Base-by-base conservation (phyloP, 2,888 invertebrate species). In the Lasioglossum malachurum region DNA sequence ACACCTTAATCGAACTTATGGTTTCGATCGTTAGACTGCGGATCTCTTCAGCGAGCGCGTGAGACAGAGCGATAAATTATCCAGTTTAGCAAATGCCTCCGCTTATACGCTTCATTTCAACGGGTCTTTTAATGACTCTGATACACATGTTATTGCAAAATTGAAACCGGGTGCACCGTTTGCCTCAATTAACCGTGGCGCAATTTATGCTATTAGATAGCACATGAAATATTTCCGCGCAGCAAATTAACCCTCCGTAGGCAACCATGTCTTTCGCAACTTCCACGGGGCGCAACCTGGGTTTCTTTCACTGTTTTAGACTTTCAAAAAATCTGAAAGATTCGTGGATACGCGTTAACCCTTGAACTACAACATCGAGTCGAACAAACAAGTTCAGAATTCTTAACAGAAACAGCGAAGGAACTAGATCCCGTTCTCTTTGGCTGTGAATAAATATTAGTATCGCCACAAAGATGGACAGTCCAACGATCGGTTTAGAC, bases 1-100 rank as follows among this genome's bases (percentile, higher is more conserved):
- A 74, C 84, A 77, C 16, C 23, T 74, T 64, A 16, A 38, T 46
- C 49, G 57, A 53, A 44, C 38, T 69, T 71, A 64, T 31, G 44
- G 31, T 72, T 46, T 7, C 27, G 31, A 44, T 46, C 69, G 38
- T 38, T n/a, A 12, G 23, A 41, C 69, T 38, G 69, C n/a, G n/a
- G 69, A 38, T 41, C 35, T 69, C 12, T 23, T 64, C 64, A 1
- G 64, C 31, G 2, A 31, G 16, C 16, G 27, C 53, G 23, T 10
- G 53, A 23, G 8, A 53, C 23, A 7, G 8, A 23, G 53, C 53
- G 53, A 53, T 53, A 23, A 23, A 14, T 64, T 16, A 27, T 60
- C 60, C 60, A 14, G n/a, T 64, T 64, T 27, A 27, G n/a, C 27
- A 60, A 60, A 5, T 31, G 31, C 27, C 64, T 16, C 7, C 64